These are phyloP conservation scores for Scomber japonicus DNA, from an alignment of 2,113 vertebrate species.

Conservation along the genomic window DNA sequence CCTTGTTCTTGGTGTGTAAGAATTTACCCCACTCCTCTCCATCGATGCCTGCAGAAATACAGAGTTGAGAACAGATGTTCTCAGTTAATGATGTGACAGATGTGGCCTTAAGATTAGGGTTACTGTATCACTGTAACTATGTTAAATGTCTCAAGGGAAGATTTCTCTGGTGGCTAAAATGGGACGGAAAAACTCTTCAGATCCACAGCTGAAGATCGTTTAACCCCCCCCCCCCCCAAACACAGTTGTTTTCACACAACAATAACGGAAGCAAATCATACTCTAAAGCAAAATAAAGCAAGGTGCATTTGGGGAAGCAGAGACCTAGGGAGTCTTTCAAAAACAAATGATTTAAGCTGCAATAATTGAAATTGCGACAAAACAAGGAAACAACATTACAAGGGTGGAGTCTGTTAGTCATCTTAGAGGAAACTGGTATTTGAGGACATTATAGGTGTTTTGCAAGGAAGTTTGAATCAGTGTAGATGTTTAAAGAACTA, in stretches of 20 bases:
- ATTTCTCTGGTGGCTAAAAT: slow-evolving; percentile 36
- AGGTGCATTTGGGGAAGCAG: slow-evolving; percentile 27
- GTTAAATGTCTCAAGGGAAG: slow-evolving; percentile 41
- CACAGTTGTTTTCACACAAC: slow-evolving; percentile 27
- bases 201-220: slow-evolving; percentile 32
- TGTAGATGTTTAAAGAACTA: neutral
- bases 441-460: slow-evolving; percentile 2
- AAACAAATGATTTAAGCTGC: slow-evolving; percentile 11
- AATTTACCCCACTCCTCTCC: slow-evolving; percentile 99
- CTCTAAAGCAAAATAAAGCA: slow-evolving; percentile 32
- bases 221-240: no score
- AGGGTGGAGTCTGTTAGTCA: slow-evolving; percentile 50
- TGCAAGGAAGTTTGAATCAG: slow-evolving; percentile 18
- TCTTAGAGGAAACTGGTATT: slow-evolving; percentile 28
- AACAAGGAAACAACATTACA: slow-evolving; percentile 6
- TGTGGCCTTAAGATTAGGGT: slow-evolving; percentile 38
- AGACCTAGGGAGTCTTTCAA: neutral
- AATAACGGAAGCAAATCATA: slow-evolving; percentile 34
- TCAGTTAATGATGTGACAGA: slow-evolving; percentile 34
- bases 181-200: slow-evolving; percentile 53
- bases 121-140: slow-evolving; percentile 40
- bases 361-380: slow-evolving; percentile 12
- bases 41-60: slow-evolving; percentile 88
- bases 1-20: slow-evolving; percentile 99
- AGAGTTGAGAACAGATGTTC: slow-evolving; percentile 37